Evolutionary conservation across 2,113 vertebrate species (phyloP).

Genomic region (Pyrgilauda ruficollis): DNA sequence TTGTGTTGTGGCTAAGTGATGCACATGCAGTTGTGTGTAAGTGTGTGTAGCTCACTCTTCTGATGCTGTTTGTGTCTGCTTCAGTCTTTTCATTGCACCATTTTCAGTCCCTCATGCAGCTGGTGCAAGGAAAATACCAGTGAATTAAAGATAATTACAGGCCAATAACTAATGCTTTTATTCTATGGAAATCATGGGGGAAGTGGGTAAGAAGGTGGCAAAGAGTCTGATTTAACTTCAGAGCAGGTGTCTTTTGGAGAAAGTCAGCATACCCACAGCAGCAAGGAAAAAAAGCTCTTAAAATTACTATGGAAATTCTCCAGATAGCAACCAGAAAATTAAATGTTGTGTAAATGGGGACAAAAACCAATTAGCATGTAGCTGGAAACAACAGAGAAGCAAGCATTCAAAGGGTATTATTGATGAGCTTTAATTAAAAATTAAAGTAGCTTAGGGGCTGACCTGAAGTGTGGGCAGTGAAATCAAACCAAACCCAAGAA

Average conservation of each 20-base stretch:
- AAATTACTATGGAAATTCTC: not conserved
- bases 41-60: not conserved
- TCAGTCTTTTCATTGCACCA: not conserved
- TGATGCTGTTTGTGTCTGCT: not conserved
- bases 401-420: not conserved
- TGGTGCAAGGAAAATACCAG: not conserved
- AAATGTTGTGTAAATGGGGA: constrained; percentile 15
- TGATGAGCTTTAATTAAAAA: constrained; percentile 57
- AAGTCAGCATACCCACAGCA: not conserved
- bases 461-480: constrained; percentile 38
- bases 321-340: constrained; percentile 37
- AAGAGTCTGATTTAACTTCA: not conserved
- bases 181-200: not conserved
- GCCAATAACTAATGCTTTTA: not conserved
- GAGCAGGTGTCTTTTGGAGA: not conserved
- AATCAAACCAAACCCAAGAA: not conserved
- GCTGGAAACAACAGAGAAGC: constrained; percentile 5
- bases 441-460: not conserved
- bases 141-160: not conserved
- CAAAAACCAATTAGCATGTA: not conserved
- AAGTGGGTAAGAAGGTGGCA: not conserved
- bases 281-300: not conserved
- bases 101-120: not conserved
- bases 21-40: not conserved
- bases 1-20: not conserved